Evolutionary conservation across 2,888 invertebrate species (phyloP).

Genomic region (Aethes cnicana): DNA sequence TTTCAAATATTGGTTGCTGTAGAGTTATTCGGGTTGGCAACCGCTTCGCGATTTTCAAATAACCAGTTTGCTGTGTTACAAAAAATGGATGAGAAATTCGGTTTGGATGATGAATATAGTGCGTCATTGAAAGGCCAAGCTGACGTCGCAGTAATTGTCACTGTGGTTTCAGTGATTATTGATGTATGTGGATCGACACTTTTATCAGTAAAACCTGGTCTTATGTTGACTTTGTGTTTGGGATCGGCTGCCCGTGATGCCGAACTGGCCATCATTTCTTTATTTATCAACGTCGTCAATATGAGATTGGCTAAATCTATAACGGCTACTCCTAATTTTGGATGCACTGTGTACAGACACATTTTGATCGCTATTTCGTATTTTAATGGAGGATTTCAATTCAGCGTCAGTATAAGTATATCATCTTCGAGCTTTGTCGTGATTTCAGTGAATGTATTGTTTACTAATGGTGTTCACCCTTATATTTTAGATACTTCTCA

Average conservation of each 20-base stretch:
- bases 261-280: slow-evolving; percentile 51
- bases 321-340: slow-evolving; percentile 37
- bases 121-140: slow-evolving; percentile 35
- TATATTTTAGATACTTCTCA: slow-evolving; percentile 48
- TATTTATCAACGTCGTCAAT: slow-evolving; percentile 55
- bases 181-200: slow-evolving; percentile 45
- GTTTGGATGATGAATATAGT: slow-evolving; percentile 37
- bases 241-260: slow-evolving; percentile 55
- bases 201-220: slow-evolving; percentile 32
- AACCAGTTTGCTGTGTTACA: slow-evolving; percentile 42
- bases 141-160: slow-evolving; percentile 31
- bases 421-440: no score
- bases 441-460: background rate
- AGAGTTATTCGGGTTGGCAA: slow-evolving; percentile 41
- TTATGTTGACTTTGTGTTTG: slow-evolving; percentile 41
- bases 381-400: slow-evolving; percentile 53
- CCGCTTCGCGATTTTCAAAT: slow-evolving; percentile 37
- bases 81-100: slow-evolving; percentile 52
- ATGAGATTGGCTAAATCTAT: slow-evolving; percentile 47
- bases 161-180: slow-evolving; percentile 39
- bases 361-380: slow-evolving; percentile 50
- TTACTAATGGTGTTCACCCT: slow-evolving; percentile 13
- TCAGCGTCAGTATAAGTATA: slow-evolving; percentile 50
- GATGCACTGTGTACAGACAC: slow-evolving; percentile 54
- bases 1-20: slow-evolving; percentile 40